A percentile compares a stretch with the other conserved stretches of the same genome.
Conservation (phyloP, 1,140 invertebrate species). For the Wasmannia auropunctata region DNA sequence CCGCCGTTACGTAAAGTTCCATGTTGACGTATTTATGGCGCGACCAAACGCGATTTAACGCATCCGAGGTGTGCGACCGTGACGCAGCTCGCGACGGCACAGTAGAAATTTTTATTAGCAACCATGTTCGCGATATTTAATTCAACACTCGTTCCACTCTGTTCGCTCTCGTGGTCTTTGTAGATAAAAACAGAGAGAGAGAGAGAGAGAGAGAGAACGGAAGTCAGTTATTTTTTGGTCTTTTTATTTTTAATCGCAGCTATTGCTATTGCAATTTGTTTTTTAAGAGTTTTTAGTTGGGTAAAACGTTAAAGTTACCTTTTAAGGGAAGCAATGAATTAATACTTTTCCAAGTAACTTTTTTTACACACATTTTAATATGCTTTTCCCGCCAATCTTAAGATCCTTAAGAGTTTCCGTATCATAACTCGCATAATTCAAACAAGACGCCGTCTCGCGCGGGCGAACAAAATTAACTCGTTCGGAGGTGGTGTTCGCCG, state of each 20-base stretch:
- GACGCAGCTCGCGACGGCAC: constrained; percentile 11
- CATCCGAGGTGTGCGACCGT: constrained; percentile 9
- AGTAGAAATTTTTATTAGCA: constrained; percentile 48
- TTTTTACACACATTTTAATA: neutral
- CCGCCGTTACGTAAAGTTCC: constrained; percentile 41
- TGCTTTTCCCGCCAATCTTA: no score
- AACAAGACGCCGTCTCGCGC: neutral
- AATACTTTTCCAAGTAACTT: neutral
- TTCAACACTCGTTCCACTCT: constrained; percentile 15
- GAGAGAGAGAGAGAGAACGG: no score
- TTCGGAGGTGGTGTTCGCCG: neutral
- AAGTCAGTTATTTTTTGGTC: neutral
- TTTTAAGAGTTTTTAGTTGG: neutral
- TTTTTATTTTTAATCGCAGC: constrained; percentile 19
- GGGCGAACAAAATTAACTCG: constrained; percentile 38
- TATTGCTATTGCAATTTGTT: neutral
- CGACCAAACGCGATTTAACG: constrained; percentile 43
- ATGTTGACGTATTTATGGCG: constrained; percentile 40
- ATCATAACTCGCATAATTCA: neutral
- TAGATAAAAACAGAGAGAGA: neutral
- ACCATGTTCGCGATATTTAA: constrained; percentile 32
- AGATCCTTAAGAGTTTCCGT: neutral
- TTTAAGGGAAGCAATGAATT: neutral
- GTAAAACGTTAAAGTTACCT: neutral
- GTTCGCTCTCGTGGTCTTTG: neutral